Conservation (phyloP, 2,888 invertebrate species). For the Campoletis raptor region DNA sequence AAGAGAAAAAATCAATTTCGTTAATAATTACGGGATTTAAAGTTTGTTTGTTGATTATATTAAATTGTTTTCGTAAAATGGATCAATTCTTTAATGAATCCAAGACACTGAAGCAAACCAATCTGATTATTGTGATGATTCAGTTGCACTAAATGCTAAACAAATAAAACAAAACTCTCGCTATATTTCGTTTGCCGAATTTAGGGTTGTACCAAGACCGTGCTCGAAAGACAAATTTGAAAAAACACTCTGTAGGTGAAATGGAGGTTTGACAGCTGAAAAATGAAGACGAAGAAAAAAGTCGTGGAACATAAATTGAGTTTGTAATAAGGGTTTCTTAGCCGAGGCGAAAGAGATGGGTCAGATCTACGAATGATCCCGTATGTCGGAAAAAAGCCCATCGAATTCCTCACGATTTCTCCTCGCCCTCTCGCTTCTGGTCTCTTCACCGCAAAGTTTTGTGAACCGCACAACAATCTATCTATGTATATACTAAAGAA, state of each 20-base stretch:
- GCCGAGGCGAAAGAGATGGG: slow-evolving; percentile 7
- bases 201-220: neutral
- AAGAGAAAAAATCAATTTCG: neutral
- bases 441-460: slow-evolving; percentile 60
- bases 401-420: slow-evolving; percentile 55
- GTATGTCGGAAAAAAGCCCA: slow-evolving; percentile 33
- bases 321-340: neutral
- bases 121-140: too few relatives aligned
- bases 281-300: neutral
- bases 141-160: neutral
- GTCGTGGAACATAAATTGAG: neutral
- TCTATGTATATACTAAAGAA: slow-evolving; percentile 51
- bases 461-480: slow-evolving; percentile 43
- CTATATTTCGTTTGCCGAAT: neutral
- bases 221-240: neutral
- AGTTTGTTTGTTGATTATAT: neutral
- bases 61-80: neutral
- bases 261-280: neutral
- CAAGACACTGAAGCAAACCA: neutral
- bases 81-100: neutral
- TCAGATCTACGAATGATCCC: slow-evolving; percentile 52
- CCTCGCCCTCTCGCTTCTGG: slow-evolving; percentile 14
- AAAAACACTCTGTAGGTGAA: neutral
- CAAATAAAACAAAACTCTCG: neutral
- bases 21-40: neutral